A percentile compares a stretch with the other conserved stretches of the same genome.
Conservation (phyloP, 2,113 vertebrate species). For the Neodontobutis hainanensis region DNA sequence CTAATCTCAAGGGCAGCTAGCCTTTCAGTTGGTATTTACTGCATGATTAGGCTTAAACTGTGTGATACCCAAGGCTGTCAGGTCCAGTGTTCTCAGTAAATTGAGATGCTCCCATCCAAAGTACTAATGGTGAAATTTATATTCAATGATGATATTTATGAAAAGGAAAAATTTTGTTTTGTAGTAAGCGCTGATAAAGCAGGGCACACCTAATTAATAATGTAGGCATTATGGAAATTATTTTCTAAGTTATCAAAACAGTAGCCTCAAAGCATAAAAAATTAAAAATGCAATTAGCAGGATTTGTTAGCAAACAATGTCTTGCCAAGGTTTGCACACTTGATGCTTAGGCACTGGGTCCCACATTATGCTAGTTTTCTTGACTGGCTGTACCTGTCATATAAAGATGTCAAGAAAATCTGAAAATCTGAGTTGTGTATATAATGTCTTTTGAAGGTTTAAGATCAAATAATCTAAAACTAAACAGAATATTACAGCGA, state of each 20-base stretch:
- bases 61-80: constrained; percentile 48
- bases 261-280: not conserved
- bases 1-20: constrained; percentile 18
- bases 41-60: constrained; percentile 56
- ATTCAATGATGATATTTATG: constrained; percentile 1
- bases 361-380: not conserved
- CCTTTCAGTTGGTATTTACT: constrained; percentile 58
- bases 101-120: constrained; percentile 11
- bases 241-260: constrained; percentile 8
- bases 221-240: not conserved
- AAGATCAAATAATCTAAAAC: too few relatives aligned
- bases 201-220: not conserved
- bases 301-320: not conserved
- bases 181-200: constrained; percentile 3
- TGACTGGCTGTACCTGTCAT: not conserved
- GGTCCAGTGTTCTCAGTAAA: constrained; percentile 33
- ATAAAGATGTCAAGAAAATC: too few relatives aligned
- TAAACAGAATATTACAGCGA: too few relatives aligned
- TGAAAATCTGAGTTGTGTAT: too few relatives aligned
- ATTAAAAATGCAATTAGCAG: not conserved
- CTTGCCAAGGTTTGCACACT: not conserved
- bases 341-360: not conserved
- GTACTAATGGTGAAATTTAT: constrained; percentile 3
- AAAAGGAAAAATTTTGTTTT: constrained; percentile 1
- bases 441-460: too few relatives aligned